phyloP scores from a whole-genome alignment of 2,888 invertebrate genomes.

The Alloplasta piceator region DNA sequence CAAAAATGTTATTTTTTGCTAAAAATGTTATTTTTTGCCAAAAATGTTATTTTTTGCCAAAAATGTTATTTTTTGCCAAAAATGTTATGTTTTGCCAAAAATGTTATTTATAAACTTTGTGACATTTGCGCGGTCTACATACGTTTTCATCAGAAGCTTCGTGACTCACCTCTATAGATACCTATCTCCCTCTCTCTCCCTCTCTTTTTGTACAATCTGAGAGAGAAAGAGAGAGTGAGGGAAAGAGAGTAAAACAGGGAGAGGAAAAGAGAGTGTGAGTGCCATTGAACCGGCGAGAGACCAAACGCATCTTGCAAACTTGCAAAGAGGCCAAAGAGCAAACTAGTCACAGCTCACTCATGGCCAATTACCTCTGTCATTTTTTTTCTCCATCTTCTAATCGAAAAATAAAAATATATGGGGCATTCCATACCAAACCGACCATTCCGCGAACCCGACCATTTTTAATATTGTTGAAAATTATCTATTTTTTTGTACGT shows the following conservation, averaged over 20 bases:
- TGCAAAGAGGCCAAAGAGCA: constrained; percentile 59
- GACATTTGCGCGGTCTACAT: constrained; percentile 49
- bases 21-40: not conserved
- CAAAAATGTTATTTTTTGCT: too few relatives aligned
- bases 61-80: not conserved
- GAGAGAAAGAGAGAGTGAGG: constrained; percentile 1
- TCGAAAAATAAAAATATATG: too few relatives aligned
- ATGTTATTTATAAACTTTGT: constrained; percentile 59
- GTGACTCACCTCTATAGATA: constrained; percentile 56
- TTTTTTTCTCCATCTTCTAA: too few relatives aligned
- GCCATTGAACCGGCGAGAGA: constrained; percentile 60
- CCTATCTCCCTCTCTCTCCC: constrained; percentile 6
- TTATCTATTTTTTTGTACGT: too few relatives aligned
- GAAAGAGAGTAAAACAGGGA: constrained; percentile 54
- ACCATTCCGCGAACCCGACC: too few relatives aligned
- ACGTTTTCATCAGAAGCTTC: constrained; percentile 54
- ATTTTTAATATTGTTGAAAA: too few relatives aligned
- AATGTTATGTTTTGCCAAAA: constrained; percentile 6
- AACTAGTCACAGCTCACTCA: constrained; percentile 51
- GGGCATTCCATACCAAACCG: too few relatives aligned
- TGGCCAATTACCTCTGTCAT: constrained; percentile 55
- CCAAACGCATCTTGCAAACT: constrained; percentile 51
- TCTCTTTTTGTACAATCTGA: constrained; percentile 32
- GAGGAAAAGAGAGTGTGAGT: constrained; percentile 43
- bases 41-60: not conserved